These are phyloP conservation scores for Epizoanthus stellaris DNA, from an alignment of 92 coral and sea anemone species.

Conservation along the genomic window DNA sequence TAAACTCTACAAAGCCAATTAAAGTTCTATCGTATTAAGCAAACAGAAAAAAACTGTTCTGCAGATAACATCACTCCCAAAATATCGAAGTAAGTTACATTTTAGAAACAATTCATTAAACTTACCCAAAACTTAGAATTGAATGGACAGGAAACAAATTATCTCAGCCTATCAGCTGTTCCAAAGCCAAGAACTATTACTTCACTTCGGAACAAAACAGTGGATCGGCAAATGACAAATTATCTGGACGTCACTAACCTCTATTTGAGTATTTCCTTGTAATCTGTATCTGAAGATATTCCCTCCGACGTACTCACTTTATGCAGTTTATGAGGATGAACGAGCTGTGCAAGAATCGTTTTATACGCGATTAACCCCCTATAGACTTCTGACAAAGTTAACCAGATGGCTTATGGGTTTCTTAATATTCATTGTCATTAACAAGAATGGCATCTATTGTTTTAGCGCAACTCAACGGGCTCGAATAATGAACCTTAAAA, in stretches of 20 bases:
- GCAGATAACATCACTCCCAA: background rate
- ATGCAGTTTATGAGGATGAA: background rate
- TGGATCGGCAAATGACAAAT: no score
- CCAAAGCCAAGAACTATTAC: background rate
- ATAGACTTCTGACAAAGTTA: constrained; percentile 16
- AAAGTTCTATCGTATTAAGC: constrained; percentile 14
- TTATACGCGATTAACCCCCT: constrained; percentile 50
- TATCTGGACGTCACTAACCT: constrained; percentile 9
- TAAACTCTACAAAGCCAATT: constrained; percentile 1
- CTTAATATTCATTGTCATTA: constrained; percentile 47
- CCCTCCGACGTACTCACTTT: constrained; percentile 14
- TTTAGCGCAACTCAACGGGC: constrained; percentile 30
- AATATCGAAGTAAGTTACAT: background rate
- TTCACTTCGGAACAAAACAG: no score
- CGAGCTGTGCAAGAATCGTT: background rate
- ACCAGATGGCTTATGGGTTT: constrained; percentile 30
- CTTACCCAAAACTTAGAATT: background rate
- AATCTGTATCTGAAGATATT: background rate
- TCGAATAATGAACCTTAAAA: background rate
- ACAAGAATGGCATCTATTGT: constrained; percentile 64
- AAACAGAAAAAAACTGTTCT: background rate
- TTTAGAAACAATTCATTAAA: background rate
- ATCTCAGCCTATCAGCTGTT: background rate
- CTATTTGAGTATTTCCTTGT: background rate
- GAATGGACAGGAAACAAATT: background rate